phyloP scores from a whole-genome alignment of 2,113 vertebrate species.

The Cichladusa arquata region DNA sequence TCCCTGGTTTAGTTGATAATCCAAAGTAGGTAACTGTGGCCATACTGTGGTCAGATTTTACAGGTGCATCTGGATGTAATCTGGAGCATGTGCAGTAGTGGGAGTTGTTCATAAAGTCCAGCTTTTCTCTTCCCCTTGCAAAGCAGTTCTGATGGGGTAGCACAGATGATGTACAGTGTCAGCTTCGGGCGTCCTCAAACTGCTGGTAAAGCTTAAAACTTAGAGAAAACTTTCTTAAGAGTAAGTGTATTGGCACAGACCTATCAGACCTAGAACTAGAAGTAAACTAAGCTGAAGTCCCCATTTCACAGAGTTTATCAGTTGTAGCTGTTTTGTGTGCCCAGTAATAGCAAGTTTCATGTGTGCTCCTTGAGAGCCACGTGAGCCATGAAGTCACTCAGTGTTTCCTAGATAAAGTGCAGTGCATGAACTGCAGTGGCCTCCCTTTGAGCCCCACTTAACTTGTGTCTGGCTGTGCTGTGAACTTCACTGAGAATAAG shows the following conservation, averaged over 20 bases:
- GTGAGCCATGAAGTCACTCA: not conserved
- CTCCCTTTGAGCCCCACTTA: conserved; percentile 38
- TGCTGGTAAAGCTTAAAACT: not conserved
- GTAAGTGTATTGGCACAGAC: not conserved
- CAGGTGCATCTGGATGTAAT: not conserved
- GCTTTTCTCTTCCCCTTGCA: not conserved
- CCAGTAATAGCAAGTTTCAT: not conserved
- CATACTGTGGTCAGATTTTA: not conserved
- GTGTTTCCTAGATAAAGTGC: not conserved
- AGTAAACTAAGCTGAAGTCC: not conserved
- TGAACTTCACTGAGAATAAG: conserved; percentile 14
- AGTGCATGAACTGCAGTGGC: conserved; percentile 30
- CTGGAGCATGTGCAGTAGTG: not conserved
- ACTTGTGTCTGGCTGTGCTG: conserved; percentile 15
- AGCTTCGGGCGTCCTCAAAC: not conserved
- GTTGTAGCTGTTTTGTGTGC: not conserved
- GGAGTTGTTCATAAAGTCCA: not conserved
- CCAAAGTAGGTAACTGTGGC: not conserved
- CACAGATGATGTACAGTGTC: not conserved
- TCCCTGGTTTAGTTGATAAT: not conserved
- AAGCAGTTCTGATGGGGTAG: not conserved
- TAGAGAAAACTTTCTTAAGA: not conserved
- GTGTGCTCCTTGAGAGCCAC: not conserved
- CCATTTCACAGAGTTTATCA: not conserved
- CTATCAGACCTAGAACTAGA: not conserved